phyloP scores from a whole-genome alignment of 1,140 invertebrate genomes.

The Ostrea edulis region DNA sequence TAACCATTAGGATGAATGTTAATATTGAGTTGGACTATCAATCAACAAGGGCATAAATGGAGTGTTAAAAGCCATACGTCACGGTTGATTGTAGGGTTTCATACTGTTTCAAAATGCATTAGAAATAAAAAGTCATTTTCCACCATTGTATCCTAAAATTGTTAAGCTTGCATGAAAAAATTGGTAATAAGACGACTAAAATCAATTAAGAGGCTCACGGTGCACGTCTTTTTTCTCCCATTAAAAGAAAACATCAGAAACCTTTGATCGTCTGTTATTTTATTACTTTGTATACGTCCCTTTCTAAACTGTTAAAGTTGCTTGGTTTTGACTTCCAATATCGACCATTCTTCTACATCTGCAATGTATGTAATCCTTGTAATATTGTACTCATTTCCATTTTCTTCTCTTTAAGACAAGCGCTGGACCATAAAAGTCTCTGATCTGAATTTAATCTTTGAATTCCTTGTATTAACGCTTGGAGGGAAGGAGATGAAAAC shows the following conservation, averaged over 20 bases:
- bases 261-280: background rate
- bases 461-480: background rate
- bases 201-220: background rate
- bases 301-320: background rate
- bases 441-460: constrained; percentile 6
- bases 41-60: constrained; percentile 15
- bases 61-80: background rate
- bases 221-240: background rate
- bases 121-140: background rate
- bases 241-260: background rate
- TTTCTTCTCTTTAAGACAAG: background rate
- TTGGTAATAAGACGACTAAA: background rate
- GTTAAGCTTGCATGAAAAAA: background rate
- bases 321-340: background rate
- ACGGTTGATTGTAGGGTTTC: background rate
- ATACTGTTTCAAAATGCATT: background rate
- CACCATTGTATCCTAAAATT: background rate
- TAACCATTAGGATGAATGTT: constrained; percentile 19
- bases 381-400: background rate
- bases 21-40: constrained; percentile 5
- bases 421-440: background rate
- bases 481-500: background rate
- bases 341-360: background rate
- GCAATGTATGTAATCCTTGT: background rate
- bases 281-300: background rate